Base-by-base conservation (phyloP, 2,797 vertebrate genomes). In the Enteromius radiatus region DNA sequence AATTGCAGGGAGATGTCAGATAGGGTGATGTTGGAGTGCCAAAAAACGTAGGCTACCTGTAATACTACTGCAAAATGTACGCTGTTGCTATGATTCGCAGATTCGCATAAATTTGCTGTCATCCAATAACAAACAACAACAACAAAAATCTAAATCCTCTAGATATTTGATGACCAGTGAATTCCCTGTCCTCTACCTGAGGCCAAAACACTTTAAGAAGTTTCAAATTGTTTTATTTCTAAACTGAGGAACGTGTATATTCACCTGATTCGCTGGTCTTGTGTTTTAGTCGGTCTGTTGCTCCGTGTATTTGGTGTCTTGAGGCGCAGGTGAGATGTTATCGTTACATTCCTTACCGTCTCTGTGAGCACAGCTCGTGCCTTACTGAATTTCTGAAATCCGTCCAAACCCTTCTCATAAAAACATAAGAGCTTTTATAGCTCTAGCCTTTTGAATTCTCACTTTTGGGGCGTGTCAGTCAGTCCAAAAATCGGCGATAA, bases 271-370 rank as follows among this genome's bases (percentile, higher is more conserved):
- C 36, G 43, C 41, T 10, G 43, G 14, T 69, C 21, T 68, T 26
- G 47, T 56, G 31, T 36, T 28, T 59, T n/a, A 43, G 26, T 61
- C 79, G 41, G 4, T n/a, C n/a, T 45, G 49, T 69, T 9, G 12
- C 65, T 49, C 38, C 21, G 70, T 82, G 61, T 43, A 5, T 65
- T 43, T 68, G 28, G 28, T 36, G 68, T 76, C 65, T 67, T 63
- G 28, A 67, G 54, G 54, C 68, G 80, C 86, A 87, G 84, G 84
- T 85, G 78, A 87, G 91, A 92, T 90, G 89, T 92, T 90, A 91
- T 86, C 88, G 89, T 89, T 68, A 89, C 93, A 87, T 93, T 93
- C 90, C 89, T 88, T 68, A 80, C 84, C 84, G 86, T 88, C 87
- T 84, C 79, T 86, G 83, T 86, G 52, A 38, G 65, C 56, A 59